Evolutionary conservation across 2,113 vertebrate genomes (phyloP), one percentile per base, ranked within the genome.

Genomic region (Rhabdomys dilectus): DNA sequence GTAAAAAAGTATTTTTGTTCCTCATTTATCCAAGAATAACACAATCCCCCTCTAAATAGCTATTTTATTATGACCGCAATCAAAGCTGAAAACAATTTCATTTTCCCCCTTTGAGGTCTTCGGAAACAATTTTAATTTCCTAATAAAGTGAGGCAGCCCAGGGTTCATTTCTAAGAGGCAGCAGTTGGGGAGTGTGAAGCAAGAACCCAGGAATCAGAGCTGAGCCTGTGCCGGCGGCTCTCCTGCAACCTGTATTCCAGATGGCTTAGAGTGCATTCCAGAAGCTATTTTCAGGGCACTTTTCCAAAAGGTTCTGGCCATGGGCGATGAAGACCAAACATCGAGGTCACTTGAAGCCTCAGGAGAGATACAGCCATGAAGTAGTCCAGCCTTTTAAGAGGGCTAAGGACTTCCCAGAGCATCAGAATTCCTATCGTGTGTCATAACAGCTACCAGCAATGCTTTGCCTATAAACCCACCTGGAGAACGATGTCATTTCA

Each of bases 81-180:
- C 95, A 97, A 97, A 98, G 91, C 95, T 94, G 91, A 97, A 97
- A 96, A 96, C 93, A 93, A 93, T 97, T 97, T 96, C 17, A 62
- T 94, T 97, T 97, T 94, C 76, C 51, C 86, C 80, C 87, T 97
- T 97, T 97, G 97, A 97, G 97, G 89, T 95, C 94, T 92, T 95
- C 4, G 53, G 96, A 94, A 97, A 97, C 89, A 72, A 95, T 94
- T 98, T 97, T 95, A 96, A 97, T 97, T 96, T 96, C 82, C 89
- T 88, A 96, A 95, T 95, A 91, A 96, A 97, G 48, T 72, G 87
- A 90, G 58, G 42, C 62, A 76, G 91, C 39, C 68, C 10, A 88
- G 82, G 12, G n/a, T 73, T 91, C 82, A 73, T 91, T 88, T 93
- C 91, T 96, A 66, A 84, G 77, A 95, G 93, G 78, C 66, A 66